These are phyloP conservation scores for Erythrocercus mccallii DNA, from an alignment of 2,113 vertebrate species.

Conservation along the genomic window DNA sequence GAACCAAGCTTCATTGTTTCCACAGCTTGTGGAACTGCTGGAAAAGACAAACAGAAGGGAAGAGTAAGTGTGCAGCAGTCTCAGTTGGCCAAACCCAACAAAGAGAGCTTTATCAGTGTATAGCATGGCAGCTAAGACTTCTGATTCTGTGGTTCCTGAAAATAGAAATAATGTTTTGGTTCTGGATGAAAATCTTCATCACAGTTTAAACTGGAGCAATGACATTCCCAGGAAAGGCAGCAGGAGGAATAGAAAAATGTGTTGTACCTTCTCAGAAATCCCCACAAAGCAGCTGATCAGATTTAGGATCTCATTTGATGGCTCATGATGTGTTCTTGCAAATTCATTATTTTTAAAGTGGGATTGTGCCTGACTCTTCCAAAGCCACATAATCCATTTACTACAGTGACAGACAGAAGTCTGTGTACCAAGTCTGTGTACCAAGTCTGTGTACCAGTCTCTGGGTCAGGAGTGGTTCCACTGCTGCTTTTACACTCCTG, in stretches of 20 bases:
- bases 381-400: neutral
- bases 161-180: neutral
- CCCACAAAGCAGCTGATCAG: neutral
- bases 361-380: neutral
- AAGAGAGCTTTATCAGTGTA: neutral
- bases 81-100: neutral
- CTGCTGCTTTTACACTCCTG: neutral
- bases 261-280: neutral
- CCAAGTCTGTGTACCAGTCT: neutral
- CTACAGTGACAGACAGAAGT: neutral
- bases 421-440: rapidly evolving
- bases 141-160: neutral
- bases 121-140: neutral
- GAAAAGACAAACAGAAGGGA: neutral
- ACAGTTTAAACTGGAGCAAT: neutral
- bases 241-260: neutral
- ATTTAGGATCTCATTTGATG: neutral
- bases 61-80: neutral
- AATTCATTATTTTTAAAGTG: neutral
- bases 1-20: neutral
- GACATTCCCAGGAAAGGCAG: neutral
- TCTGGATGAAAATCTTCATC: neutral
- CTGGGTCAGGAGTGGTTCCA: neutral
- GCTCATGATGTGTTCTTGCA: neutral
- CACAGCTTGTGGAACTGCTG: neutral